Evolutionary conservation across 1,140 invertebrate species (phyloP).

Genomic region (Drosophila ananassae): DNA sequence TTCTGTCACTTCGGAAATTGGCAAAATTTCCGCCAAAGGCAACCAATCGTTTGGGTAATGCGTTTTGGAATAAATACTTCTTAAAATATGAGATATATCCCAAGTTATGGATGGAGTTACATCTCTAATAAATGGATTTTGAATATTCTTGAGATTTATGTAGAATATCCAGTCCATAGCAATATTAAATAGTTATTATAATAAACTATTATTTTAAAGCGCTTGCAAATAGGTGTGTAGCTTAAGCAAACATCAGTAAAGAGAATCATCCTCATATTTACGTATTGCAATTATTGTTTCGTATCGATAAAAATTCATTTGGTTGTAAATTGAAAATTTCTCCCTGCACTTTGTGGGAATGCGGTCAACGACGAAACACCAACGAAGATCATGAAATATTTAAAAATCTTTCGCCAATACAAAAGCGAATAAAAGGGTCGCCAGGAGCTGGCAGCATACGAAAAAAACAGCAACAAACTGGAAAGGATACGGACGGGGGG

Average conservation of each 20-base stretch:
- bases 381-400: constrained; percentile 59
- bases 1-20: constrained; percentile 83
- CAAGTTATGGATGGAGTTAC: constrained; percentile 13
- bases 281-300: constrained; percentile 44
- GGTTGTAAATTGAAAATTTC: constrained; percentile 40
- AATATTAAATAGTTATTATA: no score
- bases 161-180: background rate
- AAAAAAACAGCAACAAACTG: constrained; percentile 40
- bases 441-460: constrained; percentile 13
- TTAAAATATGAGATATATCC: constrained; percentile 38
- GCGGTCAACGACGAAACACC: constrained; percentile 15
- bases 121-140: constrained; percentile 7
- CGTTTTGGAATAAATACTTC: constrained; percentile 43
- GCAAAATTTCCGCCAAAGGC: constrained; percentile 68
- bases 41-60: constrained; percentile 32
- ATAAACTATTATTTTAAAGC: background rate
- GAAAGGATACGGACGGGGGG: background rate
- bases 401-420: constrained; percentile 67
- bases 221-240: background rate
- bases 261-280: constrained; percentile 25
- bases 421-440: constrained; percentile 38
- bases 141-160: background rate
- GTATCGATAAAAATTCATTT: constrained; percentile 47
- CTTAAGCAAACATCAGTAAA: constrained; percentile 1
- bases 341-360: constrained; percentile 29